These are phyloP conservation scores for Diphyllodes magnificus DNA, from an alignment of 2,113 vertebrate species.

Conservation along the genomic window DNA sequence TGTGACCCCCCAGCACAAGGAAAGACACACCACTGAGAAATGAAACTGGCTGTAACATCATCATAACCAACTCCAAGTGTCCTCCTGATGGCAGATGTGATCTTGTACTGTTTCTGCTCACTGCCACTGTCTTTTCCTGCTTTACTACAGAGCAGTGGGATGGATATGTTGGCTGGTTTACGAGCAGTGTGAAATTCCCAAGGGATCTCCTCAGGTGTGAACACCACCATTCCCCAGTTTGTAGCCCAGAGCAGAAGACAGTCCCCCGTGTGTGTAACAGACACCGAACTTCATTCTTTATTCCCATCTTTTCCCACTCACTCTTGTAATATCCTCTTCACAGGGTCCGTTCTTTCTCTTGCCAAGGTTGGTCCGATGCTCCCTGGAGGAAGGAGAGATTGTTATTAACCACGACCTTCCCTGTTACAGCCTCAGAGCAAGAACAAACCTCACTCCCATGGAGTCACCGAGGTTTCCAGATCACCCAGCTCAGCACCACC, in stretches of 20 bases:
- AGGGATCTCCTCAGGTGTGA: neutral
- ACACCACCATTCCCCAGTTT: neutral
- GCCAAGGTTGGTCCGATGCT: neutral
- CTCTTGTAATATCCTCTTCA: constrained; percentile 16
- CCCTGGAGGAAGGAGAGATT: neutral
- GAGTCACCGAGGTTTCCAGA: neutral
- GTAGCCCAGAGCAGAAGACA: neutral
- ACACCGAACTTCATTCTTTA: neutral
- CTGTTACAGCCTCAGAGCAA: neutral
- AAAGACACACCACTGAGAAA: neutral
- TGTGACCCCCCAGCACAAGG: neutral
- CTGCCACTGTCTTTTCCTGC: neutral
- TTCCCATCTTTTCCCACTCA: neutral
- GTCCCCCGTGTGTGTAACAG: neutral
- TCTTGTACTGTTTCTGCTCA: neutral
- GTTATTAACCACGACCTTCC: neutral
- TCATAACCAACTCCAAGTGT: neutral
- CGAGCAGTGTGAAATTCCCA: neutral
- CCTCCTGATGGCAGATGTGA: neutral
- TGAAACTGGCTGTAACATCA: neutral
- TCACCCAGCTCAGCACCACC: neutral
- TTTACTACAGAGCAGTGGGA: neutral
- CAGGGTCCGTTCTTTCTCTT: constrained; percentile 31
- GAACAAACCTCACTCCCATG: neutral
- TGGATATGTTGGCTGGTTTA: neutral